Conservation (phyloP, 2,888 invertebrate species). For the Cryptocheilus praepositus region DNA sequence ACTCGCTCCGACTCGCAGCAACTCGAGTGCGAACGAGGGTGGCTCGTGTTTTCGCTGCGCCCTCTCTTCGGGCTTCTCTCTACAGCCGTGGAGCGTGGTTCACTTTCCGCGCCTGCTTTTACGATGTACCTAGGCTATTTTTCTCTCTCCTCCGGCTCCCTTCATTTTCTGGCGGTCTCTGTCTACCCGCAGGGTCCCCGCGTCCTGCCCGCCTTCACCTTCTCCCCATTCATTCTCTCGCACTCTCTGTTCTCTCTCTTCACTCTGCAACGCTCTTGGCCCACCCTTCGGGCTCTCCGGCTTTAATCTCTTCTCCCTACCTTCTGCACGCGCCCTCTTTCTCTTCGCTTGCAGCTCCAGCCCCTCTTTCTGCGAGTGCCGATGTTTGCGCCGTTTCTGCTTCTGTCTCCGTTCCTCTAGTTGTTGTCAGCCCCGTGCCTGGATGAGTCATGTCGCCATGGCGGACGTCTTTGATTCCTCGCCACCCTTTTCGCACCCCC, state of each 20-base stretch:
- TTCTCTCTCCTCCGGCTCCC: conserved; percentile 16
- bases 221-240: too few relatives aligned
- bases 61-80: too few relatives aligned
- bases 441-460: conserved; percentile 49
- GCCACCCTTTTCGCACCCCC: conserved; percentile 10
- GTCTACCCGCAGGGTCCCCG: too few relatives aligned
- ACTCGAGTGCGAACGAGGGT: conserved; percentile 26
- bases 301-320: background rate
- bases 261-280: conserved; percentile 20
- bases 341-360: background rate
- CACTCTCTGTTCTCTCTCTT: conserved; percentile 20
- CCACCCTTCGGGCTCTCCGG: background rate
- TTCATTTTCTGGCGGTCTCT: too few relatives aligned
- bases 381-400: background rate
- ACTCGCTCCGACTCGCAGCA: conserved; percentile 22
- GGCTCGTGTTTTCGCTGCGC: too few relatives aligned
- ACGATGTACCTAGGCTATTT: too few relatives aligned
- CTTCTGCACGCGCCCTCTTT: too few relatives aligned
- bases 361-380: background rate
- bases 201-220: too few relatives aligned
- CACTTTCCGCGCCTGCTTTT: too few relatives aligned
- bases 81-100: too few relatives aligned
- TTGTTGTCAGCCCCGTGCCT: conserved; percentile 15
- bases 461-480: conserved; percentile 38
- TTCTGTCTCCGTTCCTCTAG: background rate